A percentile compares a stretch with the other conserved stretches of the same genome.
Evolutionary conservation across 2,797 vertebrate species (phyloP).

Genomic region (Myioborus melanocephalus): DNA sequence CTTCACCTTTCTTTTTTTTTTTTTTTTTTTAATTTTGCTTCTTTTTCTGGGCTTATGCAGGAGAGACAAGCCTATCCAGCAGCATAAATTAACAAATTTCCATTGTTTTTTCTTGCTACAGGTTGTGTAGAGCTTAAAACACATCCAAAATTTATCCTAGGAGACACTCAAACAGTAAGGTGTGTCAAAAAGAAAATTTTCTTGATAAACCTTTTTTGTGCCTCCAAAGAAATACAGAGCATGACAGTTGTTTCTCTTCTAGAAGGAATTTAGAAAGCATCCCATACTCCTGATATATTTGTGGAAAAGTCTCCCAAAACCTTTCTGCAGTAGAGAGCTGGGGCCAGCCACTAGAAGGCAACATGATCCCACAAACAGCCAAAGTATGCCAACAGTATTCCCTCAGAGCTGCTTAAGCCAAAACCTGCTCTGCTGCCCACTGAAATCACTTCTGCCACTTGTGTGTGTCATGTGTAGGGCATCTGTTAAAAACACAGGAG

Average conservation of each 20-base stretch:
- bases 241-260: not conserved
- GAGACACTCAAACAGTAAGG: not conserved
- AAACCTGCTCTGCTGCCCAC: not conserved
- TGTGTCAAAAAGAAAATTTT: not conserved
- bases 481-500: not conserved
- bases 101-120: not conserved
- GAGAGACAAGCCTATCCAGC: not conserved
- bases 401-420: not conserved
- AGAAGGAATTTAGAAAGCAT: not conserved
- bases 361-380: conserved; percentile 35
- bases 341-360: conserved; percentile 65
- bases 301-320: not conserved
- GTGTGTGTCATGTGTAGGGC: not conserved
- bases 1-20: not conserved
- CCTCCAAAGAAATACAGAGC: not conserved
- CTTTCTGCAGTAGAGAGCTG: not conserved
- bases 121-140: not conserved
- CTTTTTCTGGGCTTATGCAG: not conserved
- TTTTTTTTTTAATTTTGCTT: not conserved
- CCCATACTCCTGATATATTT: not conserved
- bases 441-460: not conserved
- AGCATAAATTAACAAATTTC: not conserved
- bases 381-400: not conserved
- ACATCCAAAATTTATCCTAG: not conserved
- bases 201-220: not conserved